A percentile compares a stretch with the other conserved stretches of the same genome.
Evolutionary conservation across 2,113 vertebrate genomes (phyloP).

Genomic region (Podarcis raffonei): DNA sequence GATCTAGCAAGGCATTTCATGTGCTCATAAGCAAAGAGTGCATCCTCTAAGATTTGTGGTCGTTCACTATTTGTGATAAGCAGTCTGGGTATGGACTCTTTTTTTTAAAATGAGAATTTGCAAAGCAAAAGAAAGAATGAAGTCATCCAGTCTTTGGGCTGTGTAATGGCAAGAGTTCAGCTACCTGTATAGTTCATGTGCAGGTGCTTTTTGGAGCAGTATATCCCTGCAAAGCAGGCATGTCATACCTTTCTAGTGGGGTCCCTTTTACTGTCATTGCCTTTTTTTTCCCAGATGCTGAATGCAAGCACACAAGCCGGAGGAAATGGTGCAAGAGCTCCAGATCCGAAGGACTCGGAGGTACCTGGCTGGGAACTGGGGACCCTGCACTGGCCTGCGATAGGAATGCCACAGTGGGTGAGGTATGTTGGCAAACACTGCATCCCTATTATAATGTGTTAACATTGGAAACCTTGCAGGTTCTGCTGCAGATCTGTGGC

Average conservation of each 20-base stretch:
- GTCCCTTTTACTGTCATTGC: neutral
- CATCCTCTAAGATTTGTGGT: neutral
- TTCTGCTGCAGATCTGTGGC: neutral
- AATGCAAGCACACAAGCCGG: conserved; percentile 52
- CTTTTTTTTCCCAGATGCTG: conserved; percentile 43
- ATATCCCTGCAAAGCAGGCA: neutral
- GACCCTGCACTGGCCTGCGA: conserved; percentile 55
- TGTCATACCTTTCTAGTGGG: neutral
- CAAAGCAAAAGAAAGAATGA: neutral
- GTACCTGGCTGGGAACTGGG: conserved; percentile 42
- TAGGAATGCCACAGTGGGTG: conserved; percentile 5
- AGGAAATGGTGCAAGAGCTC: conserved; percentile 68
- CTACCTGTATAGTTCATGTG: neutral
- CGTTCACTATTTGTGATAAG: no score
- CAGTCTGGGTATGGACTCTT: no score
- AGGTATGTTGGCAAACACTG: neutral
- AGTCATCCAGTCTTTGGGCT: neutral
- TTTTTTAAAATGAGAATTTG: neutral
- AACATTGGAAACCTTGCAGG: neutral
- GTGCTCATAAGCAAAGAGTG: neutral
- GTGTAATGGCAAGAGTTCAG: neutral
- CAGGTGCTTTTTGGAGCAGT: neutral
- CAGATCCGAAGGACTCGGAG: conserved; percentile 49
- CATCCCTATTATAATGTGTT: neutral
- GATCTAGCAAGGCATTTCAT: neutral